Percentiles rank a stretch among this genome's conserved stretches.
phyloP scores from a whole-genome alignment of 2,888 invertebrate species.

The Metacarcinus magister region DNA sequence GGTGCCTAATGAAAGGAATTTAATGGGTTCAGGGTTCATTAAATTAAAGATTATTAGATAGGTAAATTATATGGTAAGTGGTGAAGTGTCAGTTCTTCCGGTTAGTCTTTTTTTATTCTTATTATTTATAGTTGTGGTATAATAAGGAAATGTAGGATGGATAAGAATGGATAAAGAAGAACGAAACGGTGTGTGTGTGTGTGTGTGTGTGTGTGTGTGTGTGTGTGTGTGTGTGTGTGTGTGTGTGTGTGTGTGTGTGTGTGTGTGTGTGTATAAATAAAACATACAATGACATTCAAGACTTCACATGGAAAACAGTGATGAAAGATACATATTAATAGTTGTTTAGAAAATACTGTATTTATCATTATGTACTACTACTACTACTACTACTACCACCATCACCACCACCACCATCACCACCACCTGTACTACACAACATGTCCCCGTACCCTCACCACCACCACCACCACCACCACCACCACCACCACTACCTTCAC shows the following conservation, averaged over 20 bases:
- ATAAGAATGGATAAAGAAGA: neutral
- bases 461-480: neutral
- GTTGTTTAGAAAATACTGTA: neutral
- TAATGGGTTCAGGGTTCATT: constrained; percentile 34
- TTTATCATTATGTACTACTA: neutral
- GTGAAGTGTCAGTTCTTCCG: neutral
- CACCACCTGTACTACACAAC: neutral
- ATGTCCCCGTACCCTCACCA: neutral
- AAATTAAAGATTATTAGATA: constrained; percentile 40
- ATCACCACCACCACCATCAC: neutral
- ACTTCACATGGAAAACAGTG: neutral
- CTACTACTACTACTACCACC: neutral
- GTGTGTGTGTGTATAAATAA: neutral
- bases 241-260: neutral
- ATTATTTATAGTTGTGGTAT: neutral
- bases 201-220: neutral
- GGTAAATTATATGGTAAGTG: constrained; percentile 29
- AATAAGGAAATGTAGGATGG: neutral
- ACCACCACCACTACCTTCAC: neutral
- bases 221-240: constrained; percentile 18
- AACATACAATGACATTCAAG: neutral
- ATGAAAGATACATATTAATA: neutral
- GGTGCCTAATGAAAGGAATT: constrained; percentile 16
- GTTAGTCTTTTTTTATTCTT: neutral
- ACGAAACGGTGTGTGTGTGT: neutral